Evolutionary conservation across 2,113 vertebrate species (phyloP).

Genomic region (Pterocles gutturalis): DNA sequence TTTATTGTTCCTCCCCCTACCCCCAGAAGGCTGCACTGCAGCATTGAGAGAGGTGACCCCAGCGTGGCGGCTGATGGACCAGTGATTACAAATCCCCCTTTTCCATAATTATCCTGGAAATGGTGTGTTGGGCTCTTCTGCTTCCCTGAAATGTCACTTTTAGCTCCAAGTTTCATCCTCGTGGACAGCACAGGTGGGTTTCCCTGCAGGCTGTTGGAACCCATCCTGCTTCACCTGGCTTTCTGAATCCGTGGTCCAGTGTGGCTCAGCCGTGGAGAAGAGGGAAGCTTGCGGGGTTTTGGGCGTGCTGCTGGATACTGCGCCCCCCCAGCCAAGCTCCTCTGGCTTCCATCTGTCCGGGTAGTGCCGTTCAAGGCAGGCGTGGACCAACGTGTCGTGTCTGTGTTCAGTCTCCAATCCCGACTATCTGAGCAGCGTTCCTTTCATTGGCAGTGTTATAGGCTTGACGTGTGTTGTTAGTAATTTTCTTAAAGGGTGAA

Average conservation of each 20-base stretch:
- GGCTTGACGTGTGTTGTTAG: too few relatives aligned
- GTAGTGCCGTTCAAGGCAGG: not conserved
- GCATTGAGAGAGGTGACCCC: fast-evolving
- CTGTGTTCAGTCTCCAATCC: not conserved
- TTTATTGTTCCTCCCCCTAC: not conserved
- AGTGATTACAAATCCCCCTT: not conserved
- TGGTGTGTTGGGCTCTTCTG: too few relatives aligned
- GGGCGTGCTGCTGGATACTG: fast-evolving
- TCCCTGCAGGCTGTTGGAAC: not conserved
- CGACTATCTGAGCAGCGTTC: fast-evolving
- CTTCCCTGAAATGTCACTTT: not conserved
- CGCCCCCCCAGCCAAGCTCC: fast-evolving
- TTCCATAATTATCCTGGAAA: not conserved
- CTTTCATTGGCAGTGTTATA: not conserved
- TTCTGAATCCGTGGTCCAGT: not conserved
- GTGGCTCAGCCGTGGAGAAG: not conserved
- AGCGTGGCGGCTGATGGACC: not conserved
- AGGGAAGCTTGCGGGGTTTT: fast-evolving
- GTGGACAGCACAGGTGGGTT: not conserved
- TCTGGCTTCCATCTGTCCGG: not conserved
- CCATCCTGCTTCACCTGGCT: not conserved
- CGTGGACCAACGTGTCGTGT: fast-evolving
- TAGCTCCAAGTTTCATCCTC: fast-evolving
- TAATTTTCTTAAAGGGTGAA: not conserved
- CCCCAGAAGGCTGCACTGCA: not conserved